Evolutionary conservation across 2,113 vertebrate species (phyloP).

Genomic region (Narcine bancroftii): DNA sequence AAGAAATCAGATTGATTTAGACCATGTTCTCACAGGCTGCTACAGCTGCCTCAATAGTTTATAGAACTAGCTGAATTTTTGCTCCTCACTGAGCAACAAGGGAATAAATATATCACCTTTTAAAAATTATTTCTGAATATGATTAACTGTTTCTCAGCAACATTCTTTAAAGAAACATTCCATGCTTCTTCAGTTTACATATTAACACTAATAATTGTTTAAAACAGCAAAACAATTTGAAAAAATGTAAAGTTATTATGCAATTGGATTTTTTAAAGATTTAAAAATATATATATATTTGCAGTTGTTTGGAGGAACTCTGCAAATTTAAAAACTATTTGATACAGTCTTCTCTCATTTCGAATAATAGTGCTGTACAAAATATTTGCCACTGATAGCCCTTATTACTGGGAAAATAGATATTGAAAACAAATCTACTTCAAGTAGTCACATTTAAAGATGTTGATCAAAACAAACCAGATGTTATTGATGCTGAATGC

Average conservation of each 20-base stretch:
- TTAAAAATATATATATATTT: not conserved
- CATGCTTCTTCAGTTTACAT: not conserved
- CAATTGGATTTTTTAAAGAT: not conserved
- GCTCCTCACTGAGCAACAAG: not conserved
- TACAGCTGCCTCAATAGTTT: slow-evolving; percentile 16
- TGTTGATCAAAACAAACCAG: not conserved
- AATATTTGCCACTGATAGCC: not conserved
- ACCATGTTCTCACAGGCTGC: not conserved
- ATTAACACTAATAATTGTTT: not conserved
- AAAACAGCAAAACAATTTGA: not conserved
- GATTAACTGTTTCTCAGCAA: not conserved
- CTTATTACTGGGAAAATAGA: not conserved
- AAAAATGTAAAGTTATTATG: not conserved
- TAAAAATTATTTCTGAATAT: not conserved
- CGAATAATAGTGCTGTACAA: not conserved
- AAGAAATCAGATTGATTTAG: slow-evolving; percentile 16
- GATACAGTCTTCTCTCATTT: not conserved
- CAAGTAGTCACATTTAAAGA: too few species aligned
- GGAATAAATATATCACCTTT: not conserved
- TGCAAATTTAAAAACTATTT: not conserved
- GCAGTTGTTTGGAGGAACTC: not conserved
- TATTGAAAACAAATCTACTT: not conserved
- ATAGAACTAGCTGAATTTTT: not conserved
- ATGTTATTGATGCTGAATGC: not conserved
- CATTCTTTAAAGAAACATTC: not conserved